Conservation (phyloP, 1,140 invertebrate species). For the Microplitis demolitor region DNA sequence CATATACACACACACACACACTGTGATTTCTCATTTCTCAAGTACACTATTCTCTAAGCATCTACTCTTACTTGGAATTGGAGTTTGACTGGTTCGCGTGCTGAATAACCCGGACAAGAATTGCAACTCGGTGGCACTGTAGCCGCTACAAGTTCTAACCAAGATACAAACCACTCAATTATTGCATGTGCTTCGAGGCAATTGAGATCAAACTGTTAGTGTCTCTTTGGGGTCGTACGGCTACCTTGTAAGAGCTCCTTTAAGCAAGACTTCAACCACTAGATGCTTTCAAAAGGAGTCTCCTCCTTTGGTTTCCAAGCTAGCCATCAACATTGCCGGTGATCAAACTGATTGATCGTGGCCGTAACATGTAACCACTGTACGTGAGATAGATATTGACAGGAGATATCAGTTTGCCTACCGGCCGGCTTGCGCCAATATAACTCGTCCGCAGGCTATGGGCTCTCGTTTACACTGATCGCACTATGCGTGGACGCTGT, state of each 20-base stretch:
- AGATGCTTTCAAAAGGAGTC: not conserved
- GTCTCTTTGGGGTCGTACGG: not conserved
- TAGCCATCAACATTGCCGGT: not conserved
- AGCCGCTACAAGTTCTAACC: slow-evolving; percentile 17
- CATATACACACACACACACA: too few species aligned
- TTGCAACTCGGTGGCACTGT: slow-evolving; percentile 29
- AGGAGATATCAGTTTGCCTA: slow-evolving; percentile 11
- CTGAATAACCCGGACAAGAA: slow-evolving; percentile 8
- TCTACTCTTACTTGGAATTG: too few species aligned
- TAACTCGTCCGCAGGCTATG: not conserved
- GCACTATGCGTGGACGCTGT: not conserved
- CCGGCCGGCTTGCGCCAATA: slow-evolving; percentile 10
- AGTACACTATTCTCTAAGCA: not conserved
- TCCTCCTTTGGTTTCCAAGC: not conserved
- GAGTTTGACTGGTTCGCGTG: slow-evolving; percentile 2
- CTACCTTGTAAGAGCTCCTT: not conserved
- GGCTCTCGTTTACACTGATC: slow-evolving; percentile 1
- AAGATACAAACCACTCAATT: slow-evolving; percentile 58
- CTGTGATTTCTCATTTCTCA: too few species aligned
- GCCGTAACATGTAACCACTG: not conserved
- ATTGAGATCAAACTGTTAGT: slow-evolving; percentile 20
- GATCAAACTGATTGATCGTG: not conserved
- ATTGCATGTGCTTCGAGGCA: slow-evolving; percentile 41
- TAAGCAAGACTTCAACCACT: not conserved
- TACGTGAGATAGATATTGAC: not conserved